These are phyloP conservation scores for Drosophila putrida DNA, from an alignment of 2,888 invertebrate genomes.

Conservation along the genomic window DNA sequence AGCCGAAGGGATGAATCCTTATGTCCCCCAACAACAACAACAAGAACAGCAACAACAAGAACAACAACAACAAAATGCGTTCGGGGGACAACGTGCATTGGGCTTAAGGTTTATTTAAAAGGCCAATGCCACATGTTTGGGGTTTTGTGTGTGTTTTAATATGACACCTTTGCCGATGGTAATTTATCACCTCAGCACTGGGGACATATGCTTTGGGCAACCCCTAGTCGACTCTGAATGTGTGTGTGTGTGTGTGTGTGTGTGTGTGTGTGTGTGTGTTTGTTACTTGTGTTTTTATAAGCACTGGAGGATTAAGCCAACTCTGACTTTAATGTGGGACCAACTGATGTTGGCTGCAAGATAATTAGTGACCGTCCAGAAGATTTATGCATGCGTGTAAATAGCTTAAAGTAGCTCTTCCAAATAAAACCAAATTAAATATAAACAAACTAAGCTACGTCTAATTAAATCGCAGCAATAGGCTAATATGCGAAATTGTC, in stretches of 20 bases:
- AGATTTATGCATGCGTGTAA: conserved; percentile 78
- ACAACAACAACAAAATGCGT: not conserved
- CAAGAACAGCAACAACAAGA: too few relatives aligned
- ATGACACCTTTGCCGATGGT: conserved; percentile 81
- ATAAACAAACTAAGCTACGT: conserved; percentile 72
- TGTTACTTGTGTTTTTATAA: conserved; percentile 52
- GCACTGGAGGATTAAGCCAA: conserved; percentile 70
- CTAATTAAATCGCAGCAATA: conserved; percentile 67
- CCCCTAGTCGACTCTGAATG: conserved; percentile 1
- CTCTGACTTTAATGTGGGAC: conserved; percentile 69
- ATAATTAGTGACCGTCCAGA: conserved; percentile 73
- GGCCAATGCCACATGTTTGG: conserved; percentile 77
- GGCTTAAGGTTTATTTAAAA: conserved; percentile 80
- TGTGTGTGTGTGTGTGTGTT: conserved; percentile 15
- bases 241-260: conserved; percentile 14
- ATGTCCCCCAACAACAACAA: conserved; percentile 1
- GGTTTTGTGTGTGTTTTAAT: conserved; percentile 78
- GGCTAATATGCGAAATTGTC: conserved; percentile 12
- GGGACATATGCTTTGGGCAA: conserved; percentile 67
- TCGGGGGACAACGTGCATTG: conserved; percentile 11
- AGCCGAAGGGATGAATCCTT: conserved; percentile 33
- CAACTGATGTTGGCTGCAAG: conserved; percentile 71
- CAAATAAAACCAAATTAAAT: conserved; percentile 72
- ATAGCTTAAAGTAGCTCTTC: conserved; percentile 72
- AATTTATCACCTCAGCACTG: conserved; percentile 77